phyloP scores from a whole-genome alignment of 2,888 invertebrate genomes.

The Nowickia ferox region DNA sequence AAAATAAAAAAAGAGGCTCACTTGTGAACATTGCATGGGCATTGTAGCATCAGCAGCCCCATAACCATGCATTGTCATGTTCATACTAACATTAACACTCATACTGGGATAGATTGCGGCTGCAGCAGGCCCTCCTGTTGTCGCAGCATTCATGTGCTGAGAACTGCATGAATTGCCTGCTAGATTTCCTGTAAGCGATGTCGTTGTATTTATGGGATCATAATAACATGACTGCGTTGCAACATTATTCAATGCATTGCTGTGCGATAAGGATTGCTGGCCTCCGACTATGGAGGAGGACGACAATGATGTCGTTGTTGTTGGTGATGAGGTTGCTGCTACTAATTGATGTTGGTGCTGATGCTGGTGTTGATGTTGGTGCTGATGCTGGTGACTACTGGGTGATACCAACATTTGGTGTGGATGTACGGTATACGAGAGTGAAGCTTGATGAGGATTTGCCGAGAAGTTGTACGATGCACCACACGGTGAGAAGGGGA shows the following conservation, averaged over 20 bases:
- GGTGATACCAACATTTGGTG: constrained; percentile 88
- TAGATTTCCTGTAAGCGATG: constrained; percentile 66
- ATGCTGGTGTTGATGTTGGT: constrained; percentile 69
- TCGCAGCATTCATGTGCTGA: constrained; percentile 69
- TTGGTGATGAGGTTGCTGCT: constrained; percentile 64
- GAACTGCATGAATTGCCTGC: constrained; percentile 64
- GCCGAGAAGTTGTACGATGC: constrained; percentile 87
- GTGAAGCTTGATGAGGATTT: constrained; percentile 83
- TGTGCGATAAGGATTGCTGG: constrained; percentile 77
- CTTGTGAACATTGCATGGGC: constrained; percentile 87
- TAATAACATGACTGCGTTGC: constrained; percentile 79
- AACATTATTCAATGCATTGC: constrained; percentile 75
- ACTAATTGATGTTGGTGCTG: constrained; percentile 62
- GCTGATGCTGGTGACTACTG: constrained; percentile 77
- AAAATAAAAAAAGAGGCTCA: constrained; percentile 76
- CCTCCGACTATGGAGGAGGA: constrained; percentile 65
- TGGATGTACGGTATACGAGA: constrained; percentile 84
- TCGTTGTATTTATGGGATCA: constrained; percentile 78
- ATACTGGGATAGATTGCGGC: constrained; percentile 92
- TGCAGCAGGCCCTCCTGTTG: constrained; percentile 75
- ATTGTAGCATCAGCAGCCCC: constrained; percentile 82
- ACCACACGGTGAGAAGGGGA: constrained; percentile 93
- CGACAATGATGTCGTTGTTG: constrained; percentile 74
- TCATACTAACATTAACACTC: constrained; percentile 98
- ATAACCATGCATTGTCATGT: constrained; percentile 97